Evolutionary conservation across 2,888 invertebrate species (phyloP), one percentile per base, ranked within the genome.

Genomic region (Drosophila borealis): DNA sequence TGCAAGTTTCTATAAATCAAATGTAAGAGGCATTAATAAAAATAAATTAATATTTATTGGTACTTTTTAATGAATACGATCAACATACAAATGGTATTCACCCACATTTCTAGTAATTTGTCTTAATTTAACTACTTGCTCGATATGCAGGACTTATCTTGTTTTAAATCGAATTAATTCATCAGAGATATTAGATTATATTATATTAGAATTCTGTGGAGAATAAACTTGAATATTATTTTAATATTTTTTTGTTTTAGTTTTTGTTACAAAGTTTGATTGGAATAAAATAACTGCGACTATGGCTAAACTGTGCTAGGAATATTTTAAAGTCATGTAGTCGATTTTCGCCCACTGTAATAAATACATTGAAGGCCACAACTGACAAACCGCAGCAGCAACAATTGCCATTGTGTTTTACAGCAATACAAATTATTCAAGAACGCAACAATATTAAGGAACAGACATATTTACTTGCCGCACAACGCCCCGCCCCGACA

Each of bases 391-490:
- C 17, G 17, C 42, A 64, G 54, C 60, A 70, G 62, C 72, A 74
- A 69, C 81, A 77, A 77, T 84, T 84, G 84, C 81, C 84, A 78
- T 77, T 79, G 74, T 82, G 83, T 81, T 80, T 83, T 80, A 81
- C 70, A 71, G 66, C 82, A 75, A 77, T 78, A 76, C 81, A 74
- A 78, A 76, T 82, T 75, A 74, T 84, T 74, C 74, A 80, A 72
- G 66, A 81, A 70, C 71, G 53, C 71, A 73, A 42, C 61, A 64
- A 57, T 49, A 64, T 64, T n/a, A 33, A 45, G 44, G 37, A 70
- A 70, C 42, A 70, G 64, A 63, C 69, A 78, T 77, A 66, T 72
- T 76, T 61, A 49, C 60, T 53, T 59, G 44, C 10, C 53, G 39
- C 17, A 39, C 57, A 59, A 44, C 45, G 11, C 9, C 39, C 34